Percentiles rank a stretch among this genome's conserved stretches.
Evolutionary conservation across 2,113 vertebrate genomes (phyloP).

Genomic region (Verasper variegatus): DNA sequence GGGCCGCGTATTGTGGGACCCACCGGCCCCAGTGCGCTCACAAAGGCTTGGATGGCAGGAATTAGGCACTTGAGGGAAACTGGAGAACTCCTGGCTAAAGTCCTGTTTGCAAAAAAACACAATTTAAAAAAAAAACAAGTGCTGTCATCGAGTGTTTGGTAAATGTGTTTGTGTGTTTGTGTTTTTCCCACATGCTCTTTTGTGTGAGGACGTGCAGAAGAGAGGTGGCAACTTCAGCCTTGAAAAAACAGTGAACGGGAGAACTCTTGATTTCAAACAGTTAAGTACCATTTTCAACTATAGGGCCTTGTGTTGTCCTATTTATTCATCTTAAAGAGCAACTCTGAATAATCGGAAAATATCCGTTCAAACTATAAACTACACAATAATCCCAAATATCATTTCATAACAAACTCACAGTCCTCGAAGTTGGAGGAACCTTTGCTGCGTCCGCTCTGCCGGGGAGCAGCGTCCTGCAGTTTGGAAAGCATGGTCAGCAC

Average conservation of each 20-base stretch:
- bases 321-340: neutral
- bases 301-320: too few species aligned
- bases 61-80: slow-evolving; percentile 68
- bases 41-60: slow-evolving; percentile 56
- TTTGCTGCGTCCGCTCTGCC: slow-evolving; percentile 14
- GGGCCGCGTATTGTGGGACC: slow-evolving; percentile 52
- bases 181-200: slow-evolving; percentile 23
- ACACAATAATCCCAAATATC: neutral
- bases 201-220: slow-evolving; percentile 5
- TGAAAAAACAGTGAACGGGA: too few species aligned
- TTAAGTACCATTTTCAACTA: too few species aligned
- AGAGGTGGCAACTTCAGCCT: too few species aligned
- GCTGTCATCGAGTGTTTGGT: slow-evolving; percentile 57
- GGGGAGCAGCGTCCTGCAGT: slow-evolving; percentile 57
- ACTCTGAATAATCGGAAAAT: neutral
- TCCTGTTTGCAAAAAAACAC: slow-evolving; percentile 37
- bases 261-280: too few species aligned
- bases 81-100: slow-evolving; percentile 60
- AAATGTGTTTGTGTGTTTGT: slow-evolving; percentile 37
- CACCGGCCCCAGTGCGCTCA: slow-evolving; percentile 24
- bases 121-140: slow-evolving; percentile 78
- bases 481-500: slow-evolving; percentile 75
- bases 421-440: slow-evolving; percentile 73
- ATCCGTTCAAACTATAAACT: too few species aligned
- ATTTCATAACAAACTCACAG: slow-evolving; percentile 65